These are phyloP conservation scores for Cylindroiulus punctatus DNA, from an alignment of 2,888 invertebrate genomes.

Conservation along the genomic window DNA sequence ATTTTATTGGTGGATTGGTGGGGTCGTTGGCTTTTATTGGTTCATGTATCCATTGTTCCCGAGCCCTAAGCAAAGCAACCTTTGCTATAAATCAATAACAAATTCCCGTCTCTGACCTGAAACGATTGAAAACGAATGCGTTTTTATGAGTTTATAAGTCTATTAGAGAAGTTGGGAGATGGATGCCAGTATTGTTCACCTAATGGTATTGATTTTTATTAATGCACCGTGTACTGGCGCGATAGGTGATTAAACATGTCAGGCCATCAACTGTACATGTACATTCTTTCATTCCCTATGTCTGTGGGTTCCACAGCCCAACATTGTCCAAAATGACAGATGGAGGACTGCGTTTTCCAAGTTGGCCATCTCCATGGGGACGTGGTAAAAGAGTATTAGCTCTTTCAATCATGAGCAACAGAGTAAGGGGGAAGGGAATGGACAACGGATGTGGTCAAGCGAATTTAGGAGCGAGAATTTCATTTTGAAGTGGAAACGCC, in stretches of 20 bases:
- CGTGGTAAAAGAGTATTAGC: conserved; percentile 11
- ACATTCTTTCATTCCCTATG: background rate
- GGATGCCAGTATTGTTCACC: background rate
- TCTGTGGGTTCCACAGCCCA: background rate
- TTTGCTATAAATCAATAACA: background rate
- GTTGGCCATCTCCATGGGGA: conserved; percentile 18
- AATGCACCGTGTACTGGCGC: background rate
- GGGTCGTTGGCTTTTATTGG: conserved; percentile 3
- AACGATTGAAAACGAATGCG: conserved; percentile 3
- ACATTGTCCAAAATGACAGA: conserved; percentile 11
- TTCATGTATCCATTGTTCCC: background rate
- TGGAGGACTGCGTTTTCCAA: background rate
- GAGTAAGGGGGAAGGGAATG: background rate
- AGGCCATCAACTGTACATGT: background rate
- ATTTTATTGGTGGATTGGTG: background rate
- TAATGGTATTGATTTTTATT: conserved; percentile 18
- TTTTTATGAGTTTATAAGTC: conserved; percentile 11
- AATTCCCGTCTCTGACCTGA: background rate
- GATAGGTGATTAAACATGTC: conserved; percentile 18
- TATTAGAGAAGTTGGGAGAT: background rate
- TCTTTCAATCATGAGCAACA: conserved; percentile 11
- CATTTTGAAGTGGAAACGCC: background rate
- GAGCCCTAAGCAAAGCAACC: too few species aligned
- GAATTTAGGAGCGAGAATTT: background rate
- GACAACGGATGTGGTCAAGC: conserved; percentile 18